Evolutionary conservation across 1,140 invertebrate genomes (phyloP).

Genomic region (Heliconius hermathena): DNA sequence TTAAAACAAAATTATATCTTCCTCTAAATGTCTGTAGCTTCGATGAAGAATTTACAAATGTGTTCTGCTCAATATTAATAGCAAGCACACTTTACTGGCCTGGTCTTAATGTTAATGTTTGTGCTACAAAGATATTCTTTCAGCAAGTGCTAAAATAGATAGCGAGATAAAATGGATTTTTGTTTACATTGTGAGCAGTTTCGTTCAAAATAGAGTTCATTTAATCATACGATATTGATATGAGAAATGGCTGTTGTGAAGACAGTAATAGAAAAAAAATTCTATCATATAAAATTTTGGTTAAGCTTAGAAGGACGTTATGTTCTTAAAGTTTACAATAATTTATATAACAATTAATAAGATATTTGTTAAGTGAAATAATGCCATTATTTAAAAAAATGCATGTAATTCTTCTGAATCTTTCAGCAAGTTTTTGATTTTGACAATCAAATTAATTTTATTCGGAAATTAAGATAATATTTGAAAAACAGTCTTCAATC

Average conservation of each 20-base stretch:
- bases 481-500: too few species aligned
- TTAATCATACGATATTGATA: neutral
- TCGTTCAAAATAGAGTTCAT: neutral
- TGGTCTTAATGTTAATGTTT: neutral
- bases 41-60: neutral
- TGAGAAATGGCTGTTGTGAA: neutral
- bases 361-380: too few species aligned
- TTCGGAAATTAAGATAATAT: too few species aligned
- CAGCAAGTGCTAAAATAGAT: slow-evolving; percentile 14
- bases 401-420: too few species aligned
- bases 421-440: too few species aligned
- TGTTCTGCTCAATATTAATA: slow-evolving; percentile 9
- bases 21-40: neutral
- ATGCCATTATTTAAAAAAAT: too few species aligned
- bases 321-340: too few species aligned
- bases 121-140: slow-evolving; percentile 7
- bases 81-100: neutral
- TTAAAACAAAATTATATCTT: neutral
- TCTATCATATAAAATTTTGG: neutral
- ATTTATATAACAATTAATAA: too few species aligned
- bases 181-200: neutral
- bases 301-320: too few species aligned
- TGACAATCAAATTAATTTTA: too few species aligned
- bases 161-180: slow-evolving; percentile 7
- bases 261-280: neutral